phyloP scores from a whole-genome alignment of 2,888 invertebrate species.

The Melangyna quadrimaculata region DNA sequence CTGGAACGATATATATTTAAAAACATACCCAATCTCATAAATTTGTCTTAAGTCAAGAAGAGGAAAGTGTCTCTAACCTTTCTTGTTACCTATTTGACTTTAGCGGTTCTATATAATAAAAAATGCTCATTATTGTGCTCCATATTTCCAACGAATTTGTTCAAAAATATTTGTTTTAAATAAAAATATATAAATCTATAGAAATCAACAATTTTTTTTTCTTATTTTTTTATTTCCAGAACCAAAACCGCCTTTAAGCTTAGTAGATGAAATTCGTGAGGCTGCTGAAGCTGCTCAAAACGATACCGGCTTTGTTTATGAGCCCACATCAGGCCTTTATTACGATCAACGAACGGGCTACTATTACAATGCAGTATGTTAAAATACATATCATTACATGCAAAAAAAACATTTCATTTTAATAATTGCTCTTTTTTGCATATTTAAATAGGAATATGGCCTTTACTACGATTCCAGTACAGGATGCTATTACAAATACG shows the following conservation, averaged over 20 bases:
- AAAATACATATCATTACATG: not conserved
- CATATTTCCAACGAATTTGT: too few species aligned
- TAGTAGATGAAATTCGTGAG: constrained; percentile 89
- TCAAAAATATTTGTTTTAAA: too few species aligned
- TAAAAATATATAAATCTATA: too few species aligned
- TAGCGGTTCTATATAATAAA: too few species aligned
- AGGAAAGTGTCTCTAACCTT: too few species aligned
- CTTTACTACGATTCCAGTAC: constrained; percentile 94
- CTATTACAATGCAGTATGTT: constrained; percentile 92
- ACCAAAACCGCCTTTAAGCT: constrained; percentile 77
- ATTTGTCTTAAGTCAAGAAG: too few species aligned
- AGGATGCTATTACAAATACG: constrained; percentile 91
- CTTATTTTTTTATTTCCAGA: constrained; percentile 74
- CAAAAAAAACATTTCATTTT: not conserved
- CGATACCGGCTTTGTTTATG: constrained; percentile 91
- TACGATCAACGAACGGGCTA: constrained; percentile 94
- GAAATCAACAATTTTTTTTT: constrained; percentile 62
- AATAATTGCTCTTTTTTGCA: constrained; percentile 63
- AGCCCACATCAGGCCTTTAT: constrained; percentile 92
- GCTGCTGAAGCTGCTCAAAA: constrained; percentile 88
- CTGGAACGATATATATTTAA: too few species aligned
- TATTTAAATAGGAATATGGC: constrained; percentile 87
- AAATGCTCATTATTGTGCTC: too few species aligned
- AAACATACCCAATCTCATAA: too few species aligned
- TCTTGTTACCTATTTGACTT: too few species aligned